These are phyloP conservation scores for Paratrypauchen microcephalus DNA, from an alignment of 2,797 vertebrate species.

Conservation along the genomic window DNA sequence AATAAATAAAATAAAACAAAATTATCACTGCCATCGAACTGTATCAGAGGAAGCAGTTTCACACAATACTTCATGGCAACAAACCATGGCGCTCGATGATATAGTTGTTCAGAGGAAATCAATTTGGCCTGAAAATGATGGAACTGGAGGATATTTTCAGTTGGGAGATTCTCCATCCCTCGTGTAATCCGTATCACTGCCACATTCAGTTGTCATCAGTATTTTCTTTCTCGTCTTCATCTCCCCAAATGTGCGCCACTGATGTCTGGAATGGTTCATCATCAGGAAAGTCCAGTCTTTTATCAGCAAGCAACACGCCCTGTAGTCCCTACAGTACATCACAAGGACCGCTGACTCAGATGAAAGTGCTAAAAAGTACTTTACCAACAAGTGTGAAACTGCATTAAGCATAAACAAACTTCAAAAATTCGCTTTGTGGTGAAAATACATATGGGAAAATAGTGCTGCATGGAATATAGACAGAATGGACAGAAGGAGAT, in stretches of 20 bases:
- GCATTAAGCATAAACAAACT: background rate
- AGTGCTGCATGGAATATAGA: background rate
- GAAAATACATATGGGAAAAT: background rate
- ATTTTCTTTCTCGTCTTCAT: conserved; percentile 30
- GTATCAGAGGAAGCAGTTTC: conserved; percentile 47
- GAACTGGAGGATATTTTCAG: conserved; percentile 57
- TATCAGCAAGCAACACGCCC: conserved; percentile 13
- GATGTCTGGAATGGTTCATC: conserved; percentile 10
- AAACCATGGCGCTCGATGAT: conserved; percentile 56
- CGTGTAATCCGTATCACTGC: conserved; percentile 33
- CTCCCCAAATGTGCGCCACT: conserved; percentile 20
- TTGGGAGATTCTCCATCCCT: conserved; percentile 47
- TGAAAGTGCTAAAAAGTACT: background rate
- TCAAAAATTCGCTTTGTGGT: background rate
- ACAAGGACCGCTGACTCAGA: background rate
- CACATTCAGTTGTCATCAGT: conserved; percentile 26
- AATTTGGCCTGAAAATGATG: conserved; percentile 52
- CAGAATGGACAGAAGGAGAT: background rate
- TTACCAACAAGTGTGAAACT: background rate
- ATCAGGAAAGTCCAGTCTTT: conserved; percentile 21
- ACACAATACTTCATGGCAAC: conserved; percentile 50
- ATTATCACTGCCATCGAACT: conserved; percentile 33
- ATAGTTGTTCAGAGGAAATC: conserved; percentile 58
- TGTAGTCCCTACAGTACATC: background rate
- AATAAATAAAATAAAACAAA: conserved; percentile 11